Conservation (phyloP, 2,888 invertebrate species). For the Gari tellinella region DNA sequence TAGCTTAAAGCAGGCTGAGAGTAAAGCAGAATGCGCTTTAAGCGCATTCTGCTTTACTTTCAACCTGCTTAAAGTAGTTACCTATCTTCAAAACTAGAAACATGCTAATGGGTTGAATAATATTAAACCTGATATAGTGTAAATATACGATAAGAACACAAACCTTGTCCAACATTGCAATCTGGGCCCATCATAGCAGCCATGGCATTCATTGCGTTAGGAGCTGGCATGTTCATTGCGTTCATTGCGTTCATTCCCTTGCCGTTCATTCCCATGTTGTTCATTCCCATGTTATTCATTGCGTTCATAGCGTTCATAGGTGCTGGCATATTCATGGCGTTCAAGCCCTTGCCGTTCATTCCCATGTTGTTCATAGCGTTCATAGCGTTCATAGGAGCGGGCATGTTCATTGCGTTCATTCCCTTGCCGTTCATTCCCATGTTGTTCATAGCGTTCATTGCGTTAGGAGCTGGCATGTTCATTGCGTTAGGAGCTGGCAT, state of each 20-base stretch:
- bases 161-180: background rate
- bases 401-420: conserved; percentile 3
- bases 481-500: background rate
- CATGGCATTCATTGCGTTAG: background rate
- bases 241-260: conserved; percentile 2
- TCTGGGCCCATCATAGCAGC: background rate
- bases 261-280: background rate
- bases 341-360: conserved; percentile 1
- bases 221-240: too few relatives aligned
- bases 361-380: conserved; percentile 2
- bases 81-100: too few relatives aligned
- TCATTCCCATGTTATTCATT: conserved; percentile 6
- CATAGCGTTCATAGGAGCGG: conserved; percentile 6
- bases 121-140: too few relatives aligned
- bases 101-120: too few relatives aligned
- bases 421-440: conserved; percentile 7
- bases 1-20: too few relatives aligned
- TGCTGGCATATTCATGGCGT: conserved; percentile 6
- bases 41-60: too few relatives aligned
- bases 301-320: conserved; percentile 3
- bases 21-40: too few relatives aligned
- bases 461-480: conserved; percentile 2
- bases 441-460: conserved; percentile 2
- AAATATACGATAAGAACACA: too few relatives aligned
- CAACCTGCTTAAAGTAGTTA: too few relatives aligned